Conservation (phyloP, 1,140 invertebrate genomes). For the Drosophila mayri region DNA sequence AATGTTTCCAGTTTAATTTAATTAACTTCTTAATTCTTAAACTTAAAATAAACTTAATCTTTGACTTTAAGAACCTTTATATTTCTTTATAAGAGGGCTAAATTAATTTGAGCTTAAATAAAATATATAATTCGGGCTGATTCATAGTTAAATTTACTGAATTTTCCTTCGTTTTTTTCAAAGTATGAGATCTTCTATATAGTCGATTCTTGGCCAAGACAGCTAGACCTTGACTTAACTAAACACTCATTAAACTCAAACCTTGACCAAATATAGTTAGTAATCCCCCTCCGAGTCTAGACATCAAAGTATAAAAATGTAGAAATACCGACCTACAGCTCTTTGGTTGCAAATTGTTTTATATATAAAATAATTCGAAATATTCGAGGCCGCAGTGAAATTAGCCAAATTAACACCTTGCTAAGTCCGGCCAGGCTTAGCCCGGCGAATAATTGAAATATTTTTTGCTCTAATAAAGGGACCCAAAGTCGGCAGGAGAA, state of each 20-base stretch:
- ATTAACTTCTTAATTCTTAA: no score
- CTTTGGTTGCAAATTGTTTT: constrained; percentile 10
- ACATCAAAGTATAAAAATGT: constrained; percentile 4
- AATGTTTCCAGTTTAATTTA: no score
- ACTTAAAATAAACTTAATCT: no score
- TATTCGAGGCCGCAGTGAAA: constrained; percentile 78
- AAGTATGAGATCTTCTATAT: not conserved
- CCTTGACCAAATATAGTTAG: no score
- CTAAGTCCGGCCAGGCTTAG: constrained; percentile 63
- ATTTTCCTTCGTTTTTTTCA: not conserved
- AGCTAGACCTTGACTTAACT: no score
- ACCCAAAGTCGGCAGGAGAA: constrained; percentile 13
- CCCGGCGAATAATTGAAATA: constrained; percentile 77
- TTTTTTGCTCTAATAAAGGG: constrained; percentile 77
- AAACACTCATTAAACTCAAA: not conserved
- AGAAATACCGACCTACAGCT: constrained; percentile 5
- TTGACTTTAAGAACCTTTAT: no score
- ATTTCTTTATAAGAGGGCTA: no score
- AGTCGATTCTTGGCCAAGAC: not conserved
- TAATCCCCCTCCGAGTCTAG: not conserved
- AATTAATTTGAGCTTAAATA: no score
- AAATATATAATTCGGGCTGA: no score
- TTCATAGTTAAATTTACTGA: no score
- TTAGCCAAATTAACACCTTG: constrained; percentile 82
- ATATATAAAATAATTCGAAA: constrained; percentile 74